Evolutionary conservation across 2,888 invertebrate genomes (phyloP).

Genomic region (Cryptocephalus primarius): DNA sequence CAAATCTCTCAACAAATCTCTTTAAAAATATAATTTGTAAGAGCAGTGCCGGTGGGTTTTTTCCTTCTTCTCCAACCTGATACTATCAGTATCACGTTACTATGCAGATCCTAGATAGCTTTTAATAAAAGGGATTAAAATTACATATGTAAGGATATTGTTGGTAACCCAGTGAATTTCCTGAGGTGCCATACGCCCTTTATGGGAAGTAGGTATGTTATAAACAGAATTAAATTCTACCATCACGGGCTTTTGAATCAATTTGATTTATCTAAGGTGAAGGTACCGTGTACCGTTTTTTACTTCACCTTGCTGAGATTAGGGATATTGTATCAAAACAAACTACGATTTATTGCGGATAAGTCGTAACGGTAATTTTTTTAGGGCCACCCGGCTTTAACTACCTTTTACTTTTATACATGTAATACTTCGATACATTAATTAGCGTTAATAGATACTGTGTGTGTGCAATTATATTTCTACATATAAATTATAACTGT

Average conservation of each 20-base stretch:
- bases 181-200: constrained; percentile 26
- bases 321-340: constrained; percentile 14
- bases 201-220: constrained; percentile 26
- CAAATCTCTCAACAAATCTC: constrained; percentile 20
- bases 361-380: too few relatives aligned
- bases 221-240: constrained; percentile 24
- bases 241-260: constrained; percentile 24
- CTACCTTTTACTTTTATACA: too few relatives aligned
- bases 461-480: too few relatives aligned
- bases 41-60: constrained; percentile 9
- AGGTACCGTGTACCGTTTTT: constrained; percentile 14
- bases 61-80: constrained; percentile 24
- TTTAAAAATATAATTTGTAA: constrained; percentile 25
- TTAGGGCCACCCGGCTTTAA: too few relatives aligned
- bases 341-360: constrained; percentile 5
- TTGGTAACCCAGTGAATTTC: constrained; percentile 24
- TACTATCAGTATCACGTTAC: constrained; percentile 37
- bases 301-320: constrained; percentile 9
- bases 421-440: too few relatives aligned
- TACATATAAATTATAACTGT: too few relatives aligned
- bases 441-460: too few relatives aligned
- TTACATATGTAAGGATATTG: constrained; percentile 36
- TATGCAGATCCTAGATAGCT: constrained; percentile 34
- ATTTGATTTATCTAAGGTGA: constrained; percentile 25
- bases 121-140: constrained; percentile 38